Percentiles rank a stretch among this genome's conserved stretches.
These are phyloP conservation scores for Nemopilema nomurai DNA, from an alignment of 30 jellyfish, hydroid and myxozoan species.

Conservation along the genomic window DNA sequence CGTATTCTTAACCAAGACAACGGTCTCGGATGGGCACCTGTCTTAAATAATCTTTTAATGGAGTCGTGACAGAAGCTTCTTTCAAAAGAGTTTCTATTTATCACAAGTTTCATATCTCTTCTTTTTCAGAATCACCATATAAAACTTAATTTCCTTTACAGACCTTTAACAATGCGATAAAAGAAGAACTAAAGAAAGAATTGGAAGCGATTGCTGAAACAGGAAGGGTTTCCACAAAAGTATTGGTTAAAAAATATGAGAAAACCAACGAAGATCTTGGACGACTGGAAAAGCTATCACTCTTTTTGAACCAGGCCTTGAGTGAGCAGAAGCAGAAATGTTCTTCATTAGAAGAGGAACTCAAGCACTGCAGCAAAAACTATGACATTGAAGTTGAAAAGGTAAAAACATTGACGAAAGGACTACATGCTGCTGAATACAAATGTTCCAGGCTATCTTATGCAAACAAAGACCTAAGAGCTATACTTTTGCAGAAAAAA, in stretches of 20 bases:
- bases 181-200: constrained; percentile 32
- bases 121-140: too few species aligned
- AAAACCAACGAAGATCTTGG: not conserved
- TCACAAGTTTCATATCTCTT: too few species aligned
- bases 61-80: too few species aligned
- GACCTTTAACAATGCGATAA: constrained; percentile 10
- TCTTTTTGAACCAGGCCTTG: not conserved
- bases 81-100: too few species aligned
- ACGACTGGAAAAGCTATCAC: not conserved
- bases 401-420: constrained; percentile 13
- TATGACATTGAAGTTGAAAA: not conserved
- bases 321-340: not conserved
- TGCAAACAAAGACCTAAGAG: constrained; percentile 9
- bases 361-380: constrained; percentile 17
- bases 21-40: too few species aligned
- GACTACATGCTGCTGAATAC: not conserved
- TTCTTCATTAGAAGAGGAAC: constrained; percentile 7
- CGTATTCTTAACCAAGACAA: too few species aligned
- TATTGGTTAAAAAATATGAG: constrained; percentile 7
- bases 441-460: constrained; percentile 11
- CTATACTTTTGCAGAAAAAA: not conserved
- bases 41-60: too few species aligned
- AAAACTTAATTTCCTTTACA: not conserved
- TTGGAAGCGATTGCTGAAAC: constrained; percentile 24
- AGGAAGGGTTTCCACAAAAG: constrained; percentile 15